Evolutionary conservation across 2,888 invertebrate species (phyloP).

Genomic region (Neocrepidodera transversa): DNA sequence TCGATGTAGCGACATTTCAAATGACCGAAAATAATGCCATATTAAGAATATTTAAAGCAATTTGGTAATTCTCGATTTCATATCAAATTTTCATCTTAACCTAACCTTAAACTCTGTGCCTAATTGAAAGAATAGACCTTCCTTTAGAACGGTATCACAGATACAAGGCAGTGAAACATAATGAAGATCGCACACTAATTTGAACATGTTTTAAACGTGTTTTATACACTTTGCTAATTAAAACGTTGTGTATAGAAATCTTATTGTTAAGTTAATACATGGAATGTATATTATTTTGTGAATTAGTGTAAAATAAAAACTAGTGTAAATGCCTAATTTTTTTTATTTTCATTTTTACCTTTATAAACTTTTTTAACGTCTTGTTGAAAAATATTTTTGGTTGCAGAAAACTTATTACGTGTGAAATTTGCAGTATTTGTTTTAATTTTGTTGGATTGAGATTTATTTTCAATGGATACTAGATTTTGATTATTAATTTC

Average conservation of each 20-base stretch:
- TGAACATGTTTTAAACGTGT: constrained; percentile 28
- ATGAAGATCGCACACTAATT: constrained; percentile 45
- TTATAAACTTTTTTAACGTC: no score
- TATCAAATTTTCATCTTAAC: no score
- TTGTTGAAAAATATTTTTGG: no score
- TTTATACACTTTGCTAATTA: constrained; percentile 36
- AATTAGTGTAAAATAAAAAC: constrained; percentile 58
- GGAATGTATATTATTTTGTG: constrained; percentile 60
- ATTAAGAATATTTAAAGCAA: no score
- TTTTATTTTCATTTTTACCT: constrained; percentile 24
- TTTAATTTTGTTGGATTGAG: no score
- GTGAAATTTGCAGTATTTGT: no score
- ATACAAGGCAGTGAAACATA: constrained; percentile 20
- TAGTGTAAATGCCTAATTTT: constrained; percentile 53
- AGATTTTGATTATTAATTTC: no score
- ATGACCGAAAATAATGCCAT: no score
- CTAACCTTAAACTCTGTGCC: constrained; percentile 36
- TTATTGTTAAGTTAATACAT: constrained; percentile 52
- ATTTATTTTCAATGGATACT: no score
- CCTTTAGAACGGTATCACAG: constrained; percentile 8
- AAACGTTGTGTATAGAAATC: constrained; percentile 38
- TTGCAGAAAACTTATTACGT: no score
- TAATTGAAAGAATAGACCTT: constrained; percentile 11
- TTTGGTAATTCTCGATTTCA: no score
- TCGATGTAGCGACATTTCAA: no score